Percentiles rank a stretch among this genome's conserved stretches.
Evolutionary conservation across 2,797 vertebrate genomes (phyloP).

Genomic region (Hippopotamyrus pictus): DNA sequence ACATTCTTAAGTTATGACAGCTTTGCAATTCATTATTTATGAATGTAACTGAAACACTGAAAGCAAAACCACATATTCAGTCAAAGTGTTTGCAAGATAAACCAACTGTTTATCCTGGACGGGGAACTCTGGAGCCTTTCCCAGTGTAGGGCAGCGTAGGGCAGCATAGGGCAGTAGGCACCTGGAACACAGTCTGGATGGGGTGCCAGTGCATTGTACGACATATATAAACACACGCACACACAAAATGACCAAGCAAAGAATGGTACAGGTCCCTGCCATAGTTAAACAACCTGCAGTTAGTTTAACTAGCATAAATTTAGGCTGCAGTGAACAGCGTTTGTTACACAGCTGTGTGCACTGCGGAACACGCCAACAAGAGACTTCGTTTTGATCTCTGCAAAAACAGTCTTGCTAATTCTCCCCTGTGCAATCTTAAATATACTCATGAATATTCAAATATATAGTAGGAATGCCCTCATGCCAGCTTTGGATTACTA

Average conservation of each 20-base stretch:
- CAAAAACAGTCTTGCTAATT: neutral
- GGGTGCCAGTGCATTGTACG: neutral
- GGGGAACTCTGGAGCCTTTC: neutral
- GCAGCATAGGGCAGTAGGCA: neutral
- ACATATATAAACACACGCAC: neutral
- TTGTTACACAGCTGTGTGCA: neutral
- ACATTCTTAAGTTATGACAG: neutral
- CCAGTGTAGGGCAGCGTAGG: neutral
- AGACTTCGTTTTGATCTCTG: neutral
- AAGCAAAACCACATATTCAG: neutral
- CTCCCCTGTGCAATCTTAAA: neutral
- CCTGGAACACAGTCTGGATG: neutral
- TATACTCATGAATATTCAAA: conserved; percentile 8
- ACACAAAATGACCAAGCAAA: neutral
- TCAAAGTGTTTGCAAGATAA: neutral
- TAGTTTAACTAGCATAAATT: neutral
- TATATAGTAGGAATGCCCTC: neutral
- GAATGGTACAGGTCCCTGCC: neutral
- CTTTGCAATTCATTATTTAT: neutral
- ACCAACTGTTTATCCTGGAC: neutral
- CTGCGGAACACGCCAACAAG: neutral
- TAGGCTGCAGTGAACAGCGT: neutral
- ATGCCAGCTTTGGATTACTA: neutral
- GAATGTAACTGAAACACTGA: neutral
- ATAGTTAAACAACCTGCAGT: neutral